Evolutionary conservation across 1,140 invertebrate genomes (phyloP), one percentile per base, ranked within the genome.

Genomic region (Battus philenor): DNA sequence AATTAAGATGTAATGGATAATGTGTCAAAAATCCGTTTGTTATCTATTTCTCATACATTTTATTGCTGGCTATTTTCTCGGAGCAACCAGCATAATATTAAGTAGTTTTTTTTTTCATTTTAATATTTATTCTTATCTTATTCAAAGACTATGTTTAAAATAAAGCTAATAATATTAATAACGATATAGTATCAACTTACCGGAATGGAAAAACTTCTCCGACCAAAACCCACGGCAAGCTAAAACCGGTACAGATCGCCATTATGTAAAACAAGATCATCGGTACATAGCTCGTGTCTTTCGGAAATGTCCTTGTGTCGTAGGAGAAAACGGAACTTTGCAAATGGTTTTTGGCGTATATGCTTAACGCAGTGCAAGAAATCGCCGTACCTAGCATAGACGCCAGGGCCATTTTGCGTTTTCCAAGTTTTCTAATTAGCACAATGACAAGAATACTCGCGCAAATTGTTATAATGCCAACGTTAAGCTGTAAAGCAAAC

Each of bases 391-490:
- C 58, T 0, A 81, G 39, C 46, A 79, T 50, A 0, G 75, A 53
- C 0, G 60, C 39, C 3, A 81, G 56, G 0, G 60, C 69, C 9
- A 81, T 27, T 34, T 78, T 83, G 0, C 79, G 53, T 47, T 83
- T 83, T 4, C 87, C 83, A 16, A 82, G 52, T 59, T 87, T 65
- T 59, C 91, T 90, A 45, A 91, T 90, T n/a, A 90, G 70, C 4
- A 87, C 52, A 16, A 87, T 65, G 3, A 72, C 54, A 0, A 81
- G 6, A 0, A 83, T 38, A 4, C 62, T 65, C 0, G 62, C 62
- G 4, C 75, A 3, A 2, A 86, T 59, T 8, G 76, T 75, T 2
- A 86, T 66, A 0, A 78, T 44, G 7, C 80, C 83, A 0, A 82
- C 73, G 47, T 77, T 68, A 10, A 87, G 47, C 86, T 87, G 64